Percentiles rank a stretch among this genome's conserved stretches.
phyloP scores from a whole-genome alignment of 2,888 invertebrate genomes.

The Hypselothyrea guttata region DNA sequence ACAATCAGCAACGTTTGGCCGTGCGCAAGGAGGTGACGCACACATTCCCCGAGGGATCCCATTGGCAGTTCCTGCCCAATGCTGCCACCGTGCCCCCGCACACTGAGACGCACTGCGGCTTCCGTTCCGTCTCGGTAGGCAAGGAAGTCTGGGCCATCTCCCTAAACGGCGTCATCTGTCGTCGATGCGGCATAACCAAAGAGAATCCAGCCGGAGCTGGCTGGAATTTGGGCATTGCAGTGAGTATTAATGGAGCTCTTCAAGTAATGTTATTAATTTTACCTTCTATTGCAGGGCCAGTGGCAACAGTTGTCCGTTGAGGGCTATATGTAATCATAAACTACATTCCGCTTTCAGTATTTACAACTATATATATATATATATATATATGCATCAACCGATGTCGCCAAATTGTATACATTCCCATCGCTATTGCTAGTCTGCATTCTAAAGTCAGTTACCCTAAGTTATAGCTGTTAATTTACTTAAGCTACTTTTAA shows the following conservation, averaged over 20 bases:
- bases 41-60: slow-evolving; percentile 91
- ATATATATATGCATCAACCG: slow-evolving; percentile 11
- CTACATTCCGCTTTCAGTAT: slow-evolving; percentile 48
- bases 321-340: slow-evolving; percentile 62
- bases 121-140: slow-evolving; percentile 88
- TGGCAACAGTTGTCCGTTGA: slow-evolving; percentile 83
- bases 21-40: slow-evolving; percentile 90
- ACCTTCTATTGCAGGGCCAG: slow-evolving; percentile 83
- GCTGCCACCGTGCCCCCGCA: slow-evolving; percentile 85
- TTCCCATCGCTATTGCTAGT: no score
- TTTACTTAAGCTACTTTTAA: no score
- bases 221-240: slow-evolving; percentile 88
- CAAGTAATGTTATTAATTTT: slow-evolving; percentile 2
- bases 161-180: slow-evolving; percentile 86
- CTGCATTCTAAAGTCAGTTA: no score
- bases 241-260: slow-evolving; percentile 28
- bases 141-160: slow-evolving; percentile 91
- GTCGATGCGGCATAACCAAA: slow-evolving; percentile 88
- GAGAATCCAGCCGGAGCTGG: slow-evolving; percentile 89
- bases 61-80: slow-evolving; percentile 89
- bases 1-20: slow-evolving; percentile 88
- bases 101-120: slow-evolving; percentile 84
- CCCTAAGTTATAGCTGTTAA: no score
- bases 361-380: slow-evolving; percentile 27
- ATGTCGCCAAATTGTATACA: background rate